Percentiles rank a stretch among this genome's conserved stretches.
These are phyloP conservation scores for Anthoscopus minutus DNA, from an alignment of 2,113 vertebrate species.

Conservation along the genomic window DNA sequence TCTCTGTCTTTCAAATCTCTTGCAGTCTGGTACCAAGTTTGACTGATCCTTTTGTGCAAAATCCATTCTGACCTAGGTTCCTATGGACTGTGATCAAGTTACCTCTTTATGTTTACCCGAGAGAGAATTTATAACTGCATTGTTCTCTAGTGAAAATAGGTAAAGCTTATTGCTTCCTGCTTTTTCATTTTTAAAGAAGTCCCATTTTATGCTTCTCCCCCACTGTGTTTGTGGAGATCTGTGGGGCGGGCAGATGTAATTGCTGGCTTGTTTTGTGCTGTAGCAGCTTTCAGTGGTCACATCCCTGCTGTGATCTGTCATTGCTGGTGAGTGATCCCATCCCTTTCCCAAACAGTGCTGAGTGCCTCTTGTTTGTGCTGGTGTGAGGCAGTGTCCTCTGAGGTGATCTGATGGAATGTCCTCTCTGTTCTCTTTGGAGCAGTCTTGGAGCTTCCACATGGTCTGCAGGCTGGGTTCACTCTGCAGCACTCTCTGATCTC, in stretches of 20 bases:
- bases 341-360: not conserved
- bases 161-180: not conserved
- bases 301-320: rapidly evolving
- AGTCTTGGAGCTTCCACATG: not conserved
- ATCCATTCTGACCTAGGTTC: not conserved
- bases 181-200: not conserved
- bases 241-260: not conserved
- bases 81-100: not conserved
- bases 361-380: not conserved
- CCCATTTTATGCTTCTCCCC: not conserved
- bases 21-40: not conserved
- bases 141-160: not conserved
- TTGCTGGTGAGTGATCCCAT: not conserved
- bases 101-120: not conserved
- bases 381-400: not conserved
- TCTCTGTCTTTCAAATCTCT: not conserved
- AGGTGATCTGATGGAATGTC: not conserved
- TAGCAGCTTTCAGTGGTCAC: rapidly evolving
- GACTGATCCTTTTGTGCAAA: not conserved
- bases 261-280: not conserved
- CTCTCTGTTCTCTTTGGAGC: not conserved
- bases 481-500: not conserved
- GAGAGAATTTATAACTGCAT: not conserved
- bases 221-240: not conserved
- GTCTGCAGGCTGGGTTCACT: not conserved